Conservation (phyloP, 2,797 vertebrate genomes). For the Rhinophrynus dorsalis region DNA sequence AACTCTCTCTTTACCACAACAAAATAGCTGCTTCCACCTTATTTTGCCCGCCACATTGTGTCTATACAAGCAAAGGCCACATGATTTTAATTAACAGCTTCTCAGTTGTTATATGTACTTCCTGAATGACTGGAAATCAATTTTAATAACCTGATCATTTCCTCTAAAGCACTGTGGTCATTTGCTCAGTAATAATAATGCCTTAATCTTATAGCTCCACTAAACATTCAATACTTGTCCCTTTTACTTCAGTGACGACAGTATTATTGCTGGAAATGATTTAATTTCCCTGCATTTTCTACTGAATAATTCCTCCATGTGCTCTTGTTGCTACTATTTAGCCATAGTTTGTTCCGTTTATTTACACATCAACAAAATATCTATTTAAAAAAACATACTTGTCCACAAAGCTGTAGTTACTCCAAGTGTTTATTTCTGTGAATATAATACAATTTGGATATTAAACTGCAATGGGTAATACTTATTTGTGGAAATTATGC, state of each 20-base stretch:
- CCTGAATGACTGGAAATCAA: constrained; percentile 40
- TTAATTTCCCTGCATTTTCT: too few species aligned
- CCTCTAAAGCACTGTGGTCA: constrained; percentile 12
- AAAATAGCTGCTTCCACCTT: background rate
- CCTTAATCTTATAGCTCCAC: background rate
- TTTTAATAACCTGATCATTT: constrained; percentile 41
- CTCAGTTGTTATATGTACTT: constrained; percentile 26
- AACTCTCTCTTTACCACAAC: background rate
- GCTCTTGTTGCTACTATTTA: too few species aligned
- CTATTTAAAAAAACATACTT: too few species aligned
- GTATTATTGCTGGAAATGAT: constrained; percentile 2
- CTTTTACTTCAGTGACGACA: constrained; percentile 14
- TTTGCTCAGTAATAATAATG: constrained; percentile 6
- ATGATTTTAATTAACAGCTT: constrained; percentile 27
- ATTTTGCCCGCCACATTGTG: background rate
- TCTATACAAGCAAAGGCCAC: constrained; percentile 21
- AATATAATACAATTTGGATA: too few species aligned
- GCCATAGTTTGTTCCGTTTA: too few species aligned
- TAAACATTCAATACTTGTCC: constrained; percentile 20
- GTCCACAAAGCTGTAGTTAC: too few species aligned
- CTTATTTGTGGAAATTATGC: too few species aligned
- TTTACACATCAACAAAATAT: too few species aligned
- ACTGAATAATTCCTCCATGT: too few species aligned
- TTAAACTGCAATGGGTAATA: too few species aligned
- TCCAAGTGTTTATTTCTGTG: too few species aligned